Base-by-base conservation (phyloP, 1,140 invertebrate species). In the Caerostris extrusa region DNA sequence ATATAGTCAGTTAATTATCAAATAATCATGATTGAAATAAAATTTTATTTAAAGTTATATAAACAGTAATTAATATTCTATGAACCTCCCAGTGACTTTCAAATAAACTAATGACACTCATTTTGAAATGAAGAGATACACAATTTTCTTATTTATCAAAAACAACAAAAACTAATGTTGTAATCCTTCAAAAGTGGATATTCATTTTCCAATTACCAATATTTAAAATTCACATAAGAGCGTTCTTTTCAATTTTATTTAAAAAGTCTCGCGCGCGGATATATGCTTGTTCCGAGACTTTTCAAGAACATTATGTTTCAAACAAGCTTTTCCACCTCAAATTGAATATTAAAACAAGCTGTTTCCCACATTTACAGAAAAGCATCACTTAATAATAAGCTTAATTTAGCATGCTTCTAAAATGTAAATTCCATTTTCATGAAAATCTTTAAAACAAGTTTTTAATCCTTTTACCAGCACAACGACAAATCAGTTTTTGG, bases 391-490 rank as follows among this genome's bases (percentile, higher is more conserved):
- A 83, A 83, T 57, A 83, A 83, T 83, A 56, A 12, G 56, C 82
- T 58, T 19, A 83, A 83, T 83, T 83, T 83, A 8, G 55, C 7
- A 5, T 83, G 0, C 6, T 17, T 14, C 56, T 17, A 17, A 83
- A 83, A 83, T 58, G 55, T 8, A 83, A 83, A 83, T 83, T 83
- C 82, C 82, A 83, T 83, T 83, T 56, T 7, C 8, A 19, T 58
- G n/a, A 53, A 55, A 83, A 7, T 61, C 8, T 3, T 5, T 5
- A 34, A 77, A 77, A 77, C 53, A 77, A 87, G 58, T 87, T 87
- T 87, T 87, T 87, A 87, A 87, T 87, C 85, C 85, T 87, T 87
- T 87, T 53, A 87, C 34, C 34, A 57, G 14, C 56, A 14, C 17
- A 60, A 12, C 19, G 85, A 57, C 19, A 58, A 83, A 14, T 83